Base-by-base conservation (phyloP, 2,888 invertebrate genomes). In the Aspidiotus rigidus region DNA sequence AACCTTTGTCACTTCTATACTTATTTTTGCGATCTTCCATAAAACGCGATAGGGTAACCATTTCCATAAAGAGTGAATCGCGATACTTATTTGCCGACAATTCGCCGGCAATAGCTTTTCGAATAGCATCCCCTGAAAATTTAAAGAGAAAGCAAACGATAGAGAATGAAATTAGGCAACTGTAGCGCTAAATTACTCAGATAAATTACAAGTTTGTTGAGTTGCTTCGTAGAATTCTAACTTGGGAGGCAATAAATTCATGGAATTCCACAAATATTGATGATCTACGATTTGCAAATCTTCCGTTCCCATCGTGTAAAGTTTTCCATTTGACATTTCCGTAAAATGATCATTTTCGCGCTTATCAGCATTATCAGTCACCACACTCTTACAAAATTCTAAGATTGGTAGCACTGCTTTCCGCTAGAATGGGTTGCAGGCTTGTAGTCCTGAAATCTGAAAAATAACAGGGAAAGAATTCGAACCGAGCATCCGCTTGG, bases 1-100 rank as follows among this genome's bases (percentile, higher is more conserved):
- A 69, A 28, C 69, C 69, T 69, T 69, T 69, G 11, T 69, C 69
- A 16, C 42, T 62, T 62, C 69, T 61, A 54, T 69, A 69, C 17
- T 69, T 69, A 28, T 69, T 61, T 17, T 53, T 55, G 11, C 64
- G 64, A 17, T 41, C 41, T 7, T 17, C 56, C 15, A 64, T 41
- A 16, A 64, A 64, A 56, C 54, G 55, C 11, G 64, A 64, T 42
- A 64, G 40, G 2, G 57, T 40, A 17, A 57, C 15, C n/a, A 16
- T 64, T 64, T 64, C 64, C 8, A 57, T 41, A 15, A 55, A 64
- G 7, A 64, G 40, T 39, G 41, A 41, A 57, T 57, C 8, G 41
- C 64, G 55, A n/a, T 42, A 57, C 1, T 8, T 39, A 28, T 64
- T 44, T 2, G 16, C 13, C 5, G 16, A 42, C 1, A 17, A 15